Evolutionary conservation across 1,140 invertebrate species (phyloP), one percentile per base, ranked within the genome.

Genomic region (Pectinophora gossypiella): DNA sequence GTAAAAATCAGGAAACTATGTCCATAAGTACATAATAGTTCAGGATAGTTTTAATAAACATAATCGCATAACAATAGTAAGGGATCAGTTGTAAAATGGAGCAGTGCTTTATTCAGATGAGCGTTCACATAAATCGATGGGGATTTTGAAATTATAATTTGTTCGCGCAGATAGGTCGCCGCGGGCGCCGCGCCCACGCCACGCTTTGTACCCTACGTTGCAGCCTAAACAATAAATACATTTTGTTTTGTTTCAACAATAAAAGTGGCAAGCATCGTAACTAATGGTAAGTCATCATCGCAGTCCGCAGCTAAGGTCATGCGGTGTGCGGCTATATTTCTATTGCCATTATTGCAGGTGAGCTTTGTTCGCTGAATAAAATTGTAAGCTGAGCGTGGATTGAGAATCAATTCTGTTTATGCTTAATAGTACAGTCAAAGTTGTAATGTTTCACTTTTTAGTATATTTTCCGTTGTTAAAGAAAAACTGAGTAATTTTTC

Each of bases 141-240:
- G 61, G 73, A 76, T 80, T 85, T 81, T 73, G 68, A 85, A 83
- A 85, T 83, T 83, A 81, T 83, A 85, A 82, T 85, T 85, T 78
- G 76, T 72, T 70, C 57, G 61, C 56, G 48, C 59, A 68, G 67
- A 74, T 72, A 73, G 67, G 61, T 56, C 66, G 79, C 72, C 66
- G 60, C 72, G 62, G 67, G 77, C 72, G 72, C 59, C 44, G 59
- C 75, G 73, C 76, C 79, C 70, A 79, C 81, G 69, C 59, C 12
- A 18, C 36, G 36, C 36, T 40, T 40, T 40, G 36, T 40, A 40
- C 13, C 36, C 12, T 6, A 15, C 27, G 9, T 32, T 32, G 27
- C 27, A 32, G 27, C 27, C 27, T 32, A 40, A 40, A 40, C 36
- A 40, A 40, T 40, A 40, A 40, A 40, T 32, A 32, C 27, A 32